A percentile compares a stretch with the other conserved stretches of the same genome.
Conservation (phyloP, 2,888 invertebrate genomes). For the Latrodectus elegans region DNA sequence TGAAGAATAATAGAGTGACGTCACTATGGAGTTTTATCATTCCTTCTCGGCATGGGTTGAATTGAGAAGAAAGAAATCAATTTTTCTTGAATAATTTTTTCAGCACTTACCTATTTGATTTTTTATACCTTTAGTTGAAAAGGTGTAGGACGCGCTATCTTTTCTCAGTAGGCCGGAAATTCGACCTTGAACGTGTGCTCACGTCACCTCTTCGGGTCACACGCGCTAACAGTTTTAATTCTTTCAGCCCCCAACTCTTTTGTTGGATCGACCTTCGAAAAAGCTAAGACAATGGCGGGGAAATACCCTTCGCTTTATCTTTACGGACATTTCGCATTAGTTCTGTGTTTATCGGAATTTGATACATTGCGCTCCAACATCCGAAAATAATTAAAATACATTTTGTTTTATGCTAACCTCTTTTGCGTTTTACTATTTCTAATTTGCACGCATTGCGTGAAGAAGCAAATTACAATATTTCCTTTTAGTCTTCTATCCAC, state of each 20-base stretch:
- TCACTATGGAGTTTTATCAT: neutral
- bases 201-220: conserved; percentile 54
- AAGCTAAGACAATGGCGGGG: conserved; percentile 37
- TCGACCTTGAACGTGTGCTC: conserved; percentile 38
- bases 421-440: no score
- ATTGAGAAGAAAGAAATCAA: neutral
- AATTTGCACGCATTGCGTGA: no score
- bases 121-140: neutral
- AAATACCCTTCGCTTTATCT: conserved; percentile 9
- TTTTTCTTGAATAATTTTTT: neutral
- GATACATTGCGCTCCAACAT: conserved; percentile 45
- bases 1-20: no score
- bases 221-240: conserved; percentile 32
- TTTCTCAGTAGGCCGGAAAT: conserved; percentile 24
- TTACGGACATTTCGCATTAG: conserved; percentile 16
- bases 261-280: conserved; percentile 44
- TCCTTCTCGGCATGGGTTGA: neutral
- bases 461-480: no score
- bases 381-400: conserved; percentile 17
- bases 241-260: conserved; percentile 21
- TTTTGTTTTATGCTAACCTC: no score
- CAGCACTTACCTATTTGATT: neutral
- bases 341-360: neutral
- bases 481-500: no score
- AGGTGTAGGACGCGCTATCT: neutral